Evolutionary conservation across 2,888 invertebrate species (phyloP).

Genomic region (Apodemia duryi): DNA sequence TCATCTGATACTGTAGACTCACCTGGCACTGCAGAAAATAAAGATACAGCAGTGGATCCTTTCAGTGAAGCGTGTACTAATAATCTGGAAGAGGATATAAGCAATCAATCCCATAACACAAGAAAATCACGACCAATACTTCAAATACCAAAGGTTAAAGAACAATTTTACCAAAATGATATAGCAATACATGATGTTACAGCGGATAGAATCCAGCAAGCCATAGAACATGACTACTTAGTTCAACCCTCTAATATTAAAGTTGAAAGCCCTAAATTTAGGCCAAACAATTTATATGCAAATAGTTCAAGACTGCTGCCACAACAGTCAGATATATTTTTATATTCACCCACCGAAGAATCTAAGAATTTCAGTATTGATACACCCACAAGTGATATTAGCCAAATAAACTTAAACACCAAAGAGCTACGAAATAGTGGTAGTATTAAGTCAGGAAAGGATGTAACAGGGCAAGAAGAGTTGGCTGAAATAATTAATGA

Average conservation of each 20-base stretch:
- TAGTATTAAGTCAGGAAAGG: constrained; percentile 65
- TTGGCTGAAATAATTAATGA: constrained; percentile 92
- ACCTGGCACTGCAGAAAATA: constrained; percentile 38
- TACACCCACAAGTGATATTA: constrained; percentile 72
- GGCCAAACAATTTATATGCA: constrained; percentile 69
- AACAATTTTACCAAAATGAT: constrained; percentile 74
- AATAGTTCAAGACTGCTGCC: constrained; percentile 67
- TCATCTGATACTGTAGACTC: constrained; percentile 64
- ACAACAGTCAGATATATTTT: constrained; percentile 63
- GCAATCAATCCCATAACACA: constrained; percentile 39
- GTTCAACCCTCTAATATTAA: constrained; percentile 82
- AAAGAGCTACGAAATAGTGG: constrained; percentile 60
- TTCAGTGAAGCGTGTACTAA: constrained; percentile 73
- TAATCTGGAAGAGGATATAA: constrained; percentile 57
- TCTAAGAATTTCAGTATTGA: constrained; percentile 66
- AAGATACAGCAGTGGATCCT: constrained; percentile 47
- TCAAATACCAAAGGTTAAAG: constrained; percentile 61
- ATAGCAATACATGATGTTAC: constrained; percentile 54
- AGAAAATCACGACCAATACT: constrained; percentile 70
- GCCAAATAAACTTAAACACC: constrained; percentile 68
- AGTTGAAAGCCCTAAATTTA: constrained; percentile 71
- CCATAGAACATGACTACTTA: constrained; percentile 78
- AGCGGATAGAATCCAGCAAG: constrained; percentile 65
- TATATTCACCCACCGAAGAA: constrained; percentile 75
- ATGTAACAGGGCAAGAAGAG: constrained; percentile 83